These are phyloP conservation scores for Gymnocypris eckloni DNA, from an alignment of 2,797 vertebrate genomes.

Conservation along the genomic window DNA sequence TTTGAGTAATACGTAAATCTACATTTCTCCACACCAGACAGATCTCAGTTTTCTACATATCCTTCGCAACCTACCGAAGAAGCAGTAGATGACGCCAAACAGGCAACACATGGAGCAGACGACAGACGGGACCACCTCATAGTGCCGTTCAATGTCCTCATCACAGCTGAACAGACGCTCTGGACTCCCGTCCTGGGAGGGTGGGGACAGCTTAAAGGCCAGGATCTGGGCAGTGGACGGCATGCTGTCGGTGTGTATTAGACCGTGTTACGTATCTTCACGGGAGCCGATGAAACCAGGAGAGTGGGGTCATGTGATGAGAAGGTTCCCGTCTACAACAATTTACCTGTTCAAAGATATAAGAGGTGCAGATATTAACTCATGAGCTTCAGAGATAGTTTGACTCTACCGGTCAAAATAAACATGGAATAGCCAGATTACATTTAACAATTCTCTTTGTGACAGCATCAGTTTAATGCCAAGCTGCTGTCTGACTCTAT, in stretches of 20 bases:
- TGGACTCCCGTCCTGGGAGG: conserved; percentile 78
- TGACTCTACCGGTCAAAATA: background rate
- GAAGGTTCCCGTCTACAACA: conserved; percentile 71
- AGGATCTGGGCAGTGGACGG: conserved; percentile 82
- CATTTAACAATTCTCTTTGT: conserved; percentile 7
- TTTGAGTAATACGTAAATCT: background rate
- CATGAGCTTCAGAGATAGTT: background rate
- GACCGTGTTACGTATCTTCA: conserved; percentile 7
- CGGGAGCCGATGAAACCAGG: conserved; percentile 59
- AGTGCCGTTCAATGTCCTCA: conserved; percentile 91
- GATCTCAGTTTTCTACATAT: background rate
- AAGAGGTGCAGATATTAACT: conserved; percentile 4
- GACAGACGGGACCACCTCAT: conserved; percentile 95
- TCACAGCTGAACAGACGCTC: conserved; percentile 87
- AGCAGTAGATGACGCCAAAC: conserved; percentile 99
- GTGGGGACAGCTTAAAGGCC: conserved; percentile 80
- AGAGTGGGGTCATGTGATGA: conserved; percentile 47
- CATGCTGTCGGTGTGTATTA: conserved; percentile 75
- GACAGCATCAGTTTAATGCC: background rate
- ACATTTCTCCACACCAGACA: background rate
- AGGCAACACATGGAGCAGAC: conserved; percentile 99
- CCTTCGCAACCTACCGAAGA: conserved; percentile 87
- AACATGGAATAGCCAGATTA: background rate
- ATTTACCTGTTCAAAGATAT: conserved; percentile 63
- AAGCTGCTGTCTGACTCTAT: background rate